Conservation (phyloP, 2,888 invertebrate species). For the Digitonthophagus gazella region DNA sequence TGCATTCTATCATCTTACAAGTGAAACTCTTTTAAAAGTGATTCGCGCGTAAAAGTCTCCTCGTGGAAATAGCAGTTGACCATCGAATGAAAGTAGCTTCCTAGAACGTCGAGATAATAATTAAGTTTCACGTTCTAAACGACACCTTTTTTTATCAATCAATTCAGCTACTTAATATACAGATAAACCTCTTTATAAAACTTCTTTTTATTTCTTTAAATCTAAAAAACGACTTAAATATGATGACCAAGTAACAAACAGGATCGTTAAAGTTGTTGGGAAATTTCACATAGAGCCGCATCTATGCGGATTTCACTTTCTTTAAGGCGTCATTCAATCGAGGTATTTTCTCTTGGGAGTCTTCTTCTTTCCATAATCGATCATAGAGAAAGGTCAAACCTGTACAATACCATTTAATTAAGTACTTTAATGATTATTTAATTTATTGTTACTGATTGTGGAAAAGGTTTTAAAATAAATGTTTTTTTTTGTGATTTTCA, state of each 20-base stretch:
- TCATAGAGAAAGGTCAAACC: neutral
- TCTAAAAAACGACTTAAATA: too few relatives aligned
- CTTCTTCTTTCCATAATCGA: neutral
- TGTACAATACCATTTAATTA: too few relatives aligned
- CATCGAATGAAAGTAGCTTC: neutral
- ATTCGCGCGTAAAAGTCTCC: neutral
- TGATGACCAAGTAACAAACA: neutral
- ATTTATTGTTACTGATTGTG: neutral
- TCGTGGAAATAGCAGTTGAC: neutral
- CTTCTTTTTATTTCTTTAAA: too few relatives aligned
- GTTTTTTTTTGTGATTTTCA: slow-evolving; percentile 46
- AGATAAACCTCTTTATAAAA: too few relatives aligned
- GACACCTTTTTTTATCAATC: neutral
- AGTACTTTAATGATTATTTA: neutral
- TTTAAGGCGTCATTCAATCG: neutral
- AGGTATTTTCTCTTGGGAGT: neutral
- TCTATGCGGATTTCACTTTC: neutral
- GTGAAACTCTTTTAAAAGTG: neutral
- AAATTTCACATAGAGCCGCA: neutral
- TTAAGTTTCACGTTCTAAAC: neutral
- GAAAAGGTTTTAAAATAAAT: neutral
- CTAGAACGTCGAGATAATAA: neutral
- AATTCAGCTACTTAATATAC: too few relatives aligned
- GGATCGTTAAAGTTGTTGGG: neutral
- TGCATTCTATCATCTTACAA: neutral